These are phyloP conservation scores for Champsocephalus esox DNA, from an alignment of 2,797 vertebrate species.

Conservation along the genomic window DNA sequence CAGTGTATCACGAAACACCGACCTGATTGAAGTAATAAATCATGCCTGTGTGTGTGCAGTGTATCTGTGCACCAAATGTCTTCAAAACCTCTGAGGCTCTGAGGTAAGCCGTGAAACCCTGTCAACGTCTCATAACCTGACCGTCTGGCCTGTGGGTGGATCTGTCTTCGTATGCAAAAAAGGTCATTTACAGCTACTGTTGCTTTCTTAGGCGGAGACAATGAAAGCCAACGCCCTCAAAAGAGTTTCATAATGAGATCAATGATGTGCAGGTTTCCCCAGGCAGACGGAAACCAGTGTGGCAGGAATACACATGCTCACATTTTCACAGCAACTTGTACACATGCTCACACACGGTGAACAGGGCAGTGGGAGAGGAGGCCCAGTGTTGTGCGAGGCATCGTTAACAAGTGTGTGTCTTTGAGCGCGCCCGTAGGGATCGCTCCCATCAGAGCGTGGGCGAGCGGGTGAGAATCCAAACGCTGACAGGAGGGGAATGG, in stretches of 20 bases:
- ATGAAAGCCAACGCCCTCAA: background rate
- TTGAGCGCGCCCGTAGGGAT: slow-evolving; percentile 18
- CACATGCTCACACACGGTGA: slow-evolving; percentile 17
- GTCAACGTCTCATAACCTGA: background rate
- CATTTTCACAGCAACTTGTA: slow-evolving; percentile 9
- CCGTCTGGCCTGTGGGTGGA: background rate
- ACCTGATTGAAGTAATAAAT: slow-evolving; percentile 66
- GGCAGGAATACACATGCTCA: slow-evolving; percentile 7
- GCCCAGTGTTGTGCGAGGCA: slow-evolving; percentile 13
- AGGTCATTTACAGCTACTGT: background rate
- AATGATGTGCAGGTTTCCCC: background rate
- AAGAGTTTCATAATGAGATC: slow-evolving; percentile 3
- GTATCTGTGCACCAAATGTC: slow-evolving; percentile 12
- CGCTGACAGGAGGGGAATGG: slow-evolving; percentile 16
- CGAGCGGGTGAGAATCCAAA: slow-evolving; percentile 53
- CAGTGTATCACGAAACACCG: slow-evolving; percentile 45
- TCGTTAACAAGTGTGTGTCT: slow-evolving; percentile 46
- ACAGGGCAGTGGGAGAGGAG: slow-evolving; percentile 13
- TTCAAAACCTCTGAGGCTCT: slow-evolving; percentile 12
- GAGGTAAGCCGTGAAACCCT: slow-evolving; percentile 18
- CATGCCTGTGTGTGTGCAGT: slow-evolving; percentile 13
- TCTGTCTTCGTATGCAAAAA: background rate
- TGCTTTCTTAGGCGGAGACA: background rate
- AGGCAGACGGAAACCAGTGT: background rate
- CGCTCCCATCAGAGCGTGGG: slow-evolving; percentile 41